A percentile compares a stretch with the other conserved stretches of the same genome.
Evolutionary conservation across 2,113 vertebrate species (phyloP).

Genomic region (Polypterus bichir): DNA sequence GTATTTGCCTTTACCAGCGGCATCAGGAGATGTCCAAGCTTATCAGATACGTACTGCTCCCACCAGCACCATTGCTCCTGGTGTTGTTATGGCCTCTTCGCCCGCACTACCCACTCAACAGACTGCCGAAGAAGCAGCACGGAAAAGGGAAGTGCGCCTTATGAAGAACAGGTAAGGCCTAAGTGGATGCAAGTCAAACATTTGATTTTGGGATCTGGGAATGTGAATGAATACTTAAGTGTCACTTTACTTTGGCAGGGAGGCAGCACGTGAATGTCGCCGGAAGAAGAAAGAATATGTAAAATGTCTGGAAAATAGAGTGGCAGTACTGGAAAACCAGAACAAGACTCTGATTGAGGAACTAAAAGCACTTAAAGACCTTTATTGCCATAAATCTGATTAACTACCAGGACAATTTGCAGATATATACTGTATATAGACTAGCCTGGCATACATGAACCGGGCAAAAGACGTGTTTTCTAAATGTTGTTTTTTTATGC

Average conservation of each 20-base stretch:
- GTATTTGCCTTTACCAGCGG: slow-evolving; percentile 45
- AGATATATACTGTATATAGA: slow-evolving; percentile 55
- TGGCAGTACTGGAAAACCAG: slow-evolving; percentile 97
- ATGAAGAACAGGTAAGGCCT: slow-evolving; percentile 92
- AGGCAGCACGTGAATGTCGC: slow-evolving; percentile 92
- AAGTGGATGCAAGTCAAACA: too few species aligned
- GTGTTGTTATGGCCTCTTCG: slow-evolving; percentile 88
- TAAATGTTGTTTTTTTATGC: slow-evolving; percentile 73
- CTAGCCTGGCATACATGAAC: slow-evolving; percentile 53
- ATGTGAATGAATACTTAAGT: too few species aligned
- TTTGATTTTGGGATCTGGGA: too few species aligned
- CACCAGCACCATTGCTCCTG: slow-evolving; percentile 78
- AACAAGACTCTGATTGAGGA: slow-evolving; percentile 99
- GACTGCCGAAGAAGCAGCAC: slow-evolving; percentile 80
- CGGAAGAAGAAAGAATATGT: slow-evolving; percentile 98
- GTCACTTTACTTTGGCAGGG: slow-evolving; percentile 45
- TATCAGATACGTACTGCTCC: slow-evolving; percentile 93
- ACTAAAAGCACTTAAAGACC: slow-evolving; percentile 98
- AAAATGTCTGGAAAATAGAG: slow-evolving; percentile 97
- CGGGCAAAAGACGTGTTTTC: slow-evolving; percentile 64
- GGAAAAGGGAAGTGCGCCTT: slow-evolving; percentile 90
- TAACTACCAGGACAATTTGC: slow-evolving; percentile 45
- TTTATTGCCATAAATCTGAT: slow-evolving; percentile 98
- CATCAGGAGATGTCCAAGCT: slow-evolving; percentile 91
- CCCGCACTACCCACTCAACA: slow-evolving; percentile 68